Evolutionary conservation across 2,888 invertebrate species (phyloP), one percentile per base, ranked within the genome.

Genomic region (Phengaris alcon): DNA sequence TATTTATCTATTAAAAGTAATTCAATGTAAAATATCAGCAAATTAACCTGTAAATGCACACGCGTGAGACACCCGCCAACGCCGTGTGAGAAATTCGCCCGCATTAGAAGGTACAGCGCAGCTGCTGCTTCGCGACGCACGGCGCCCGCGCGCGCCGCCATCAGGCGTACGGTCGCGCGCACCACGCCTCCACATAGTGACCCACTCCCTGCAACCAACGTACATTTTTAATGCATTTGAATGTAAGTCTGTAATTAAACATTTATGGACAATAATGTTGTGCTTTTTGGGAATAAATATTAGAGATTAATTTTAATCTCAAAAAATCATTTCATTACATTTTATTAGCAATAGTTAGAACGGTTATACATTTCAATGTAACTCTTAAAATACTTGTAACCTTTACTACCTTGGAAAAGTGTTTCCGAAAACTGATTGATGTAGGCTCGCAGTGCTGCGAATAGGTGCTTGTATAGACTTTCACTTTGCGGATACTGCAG

Each of bases 11-110:
- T 4, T 46, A 44, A 46, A 12, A 64, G 9, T 74, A 35, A 46
- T 44, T 13, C 35, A 59, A 57, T 64, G 13, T 2, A 46, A 68
- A 10, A n/a, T 10, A 8, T 35, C 15, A 4, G 6, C 7, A 12
- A 57, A 68, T 68, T n/a, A 80, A 96, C 96, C 95, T 98, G 98
- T 73, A 98, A 91, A 84, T 98, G 98, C 0, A 98, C 98, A 79
- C 98, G 93, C 0, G 97, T 98, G 78, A 98, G 94, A 76, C 97
- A 97, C 80, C 97, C 97, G 59, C 97, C 95, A 75, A 96, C 95
- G 72, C 96, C 97, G 85, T 97, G 97, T 85, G 98, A 98, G 91
- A 97, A 99, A 93, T 98, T 98, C 84, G 97, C 97, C 79, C 98
- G 94, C 98, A 99, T 98, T 54, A 99, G 94, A 74, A 98, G 93